A percentile compares a stretch with the other conserved stretches of the same genome.
Evolutionary conservation across 2,888 invertebrate species (phyloP).

Genomic region (Dynastes tityus): DNA sequence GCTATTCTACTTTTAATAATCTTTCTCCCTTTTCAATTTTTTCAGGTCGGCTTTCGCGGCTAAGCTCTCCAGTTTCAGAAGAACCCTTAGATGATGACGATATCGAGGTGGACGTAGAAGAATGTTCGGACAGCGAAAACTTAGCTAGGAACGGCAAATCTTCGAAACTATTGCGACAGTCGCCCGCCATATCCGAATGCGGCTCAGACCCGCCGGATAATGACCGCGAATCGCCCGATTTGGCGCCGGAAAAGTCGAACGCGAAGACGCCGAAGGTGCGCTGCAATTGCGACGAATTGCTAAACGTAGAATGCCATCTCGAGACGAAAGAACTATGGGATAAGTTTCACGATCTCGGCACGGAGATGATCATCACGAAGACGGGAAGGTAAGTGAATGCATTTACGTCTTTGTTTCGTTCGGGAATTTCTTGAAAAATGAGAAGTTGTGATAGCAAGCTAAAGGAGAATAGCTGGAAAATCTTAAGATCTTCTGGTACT

Average conservation of each 20-base stretch:
- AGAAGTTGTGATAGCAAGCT: too few species aligned
- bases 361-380: conserved; percentile 91
- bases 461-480: too few species aligned
- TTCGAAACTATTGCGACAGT: conserved; percentile 58
- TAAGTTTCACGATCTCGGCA: conserved; percentile 84
- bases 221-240: conserved; percentile 68
- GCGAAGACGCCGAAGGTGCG: conserved; percentile 70
- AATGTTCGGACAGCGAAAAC: conserved; percentile 74
- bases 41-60: conserved; percentile 59
- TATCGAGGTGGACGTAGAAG: conserved; percentile 76
- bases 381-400: conserved; percentile 80
- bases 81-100: conserved; percentile 72
- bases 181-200: conserved; percentile 67
- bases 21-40: neutral
- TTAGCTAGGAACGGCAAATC: conserved; percentile 64
- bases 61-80: conserved; percentile 70
- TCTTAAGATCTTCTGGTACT: too few species aligned
- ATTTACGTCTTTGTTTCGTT: neutral
- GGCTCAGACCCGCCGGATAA: conserved; percentile 67
- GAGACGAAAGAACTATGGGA: conserved; percentile 89
- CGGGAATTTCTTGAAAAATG: too few species aligned
- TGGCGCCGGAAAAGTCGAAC: conserved; percentile 62
- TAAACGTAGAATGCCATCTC: conserved; percentile 80
- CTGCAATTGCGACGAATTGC: conserved; percentile 79
- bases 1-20: neutral